A percentile compares a stretch with the other conserved stretches of the same genome.
phyloP scores from a whole-genome alignment of 2,888 invertebrate species.

The Argynnis bischoffii region DNA sequence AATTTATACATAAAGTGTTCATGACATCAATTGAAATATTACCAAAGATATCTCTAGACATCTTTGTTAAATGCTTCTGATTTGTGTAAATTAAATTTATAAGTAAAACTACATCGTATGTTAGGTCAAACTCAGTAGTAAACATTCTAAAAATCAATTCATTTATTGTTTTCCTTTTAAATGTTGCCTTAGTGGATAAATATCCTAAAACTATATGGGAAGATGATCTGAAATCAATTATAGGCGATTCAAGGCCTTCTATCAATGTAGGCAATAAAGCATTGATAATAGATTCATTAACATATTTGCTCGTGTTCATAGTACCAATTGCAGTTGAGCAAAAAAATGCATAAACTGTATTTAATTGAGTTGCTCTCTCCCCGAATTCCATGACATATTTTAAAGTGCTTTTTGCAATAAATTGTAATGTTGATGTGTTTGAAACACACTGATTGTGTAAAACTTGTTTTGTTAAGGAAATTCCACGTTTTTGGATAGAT shows the following conservation, averaged over 20 bases:
- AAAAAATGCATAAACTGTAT: slow-evolving; percentile 90
- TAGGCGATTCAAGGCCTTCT: slow-evolving; percentile 85
- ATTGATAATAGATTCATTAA: slow-evolving; percentile 85
- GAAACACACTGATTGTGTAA: slow-evolving; percentile 88
- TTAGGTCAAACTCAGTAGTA: slow-evolving; percentile 63
- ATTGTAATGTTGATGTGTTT: slow-evolving; percentile 61
- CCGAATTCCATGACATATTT: slow-evolving; percentile 83
- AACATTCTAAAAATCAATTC: slow-evolving; percentile 80
- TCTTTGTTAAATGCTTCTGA: slow-evolving; percentile 76
- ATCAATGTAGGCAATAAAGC: slow-evolving; percentile 87
- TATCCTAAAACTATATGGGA: slow-evolving; percentile 88
- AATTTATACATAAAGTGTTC: slow-evolving; percentile 60
- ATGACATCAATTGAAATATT: slow-evolving; percentile 69
- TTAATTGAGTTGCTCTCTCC: slow-evolving; percentile 82
- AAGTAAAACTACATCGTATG: slow-evolving; percentile 84
- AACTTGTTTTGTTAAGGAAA: slow-evolving; percentile 87
- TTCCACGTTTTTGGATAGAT: slow-evolving; percentile 87
- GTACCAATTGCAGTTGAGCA: slow-evolving; percentile 88
- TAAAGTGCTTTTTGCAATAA: slow-evolving; percentile 57
- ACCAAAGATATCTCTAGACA: slow-evolving; percentile 79
- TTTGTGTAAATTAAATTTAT: slow-evolving; percentile 87
- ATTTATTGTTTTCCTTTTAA: slow-evolving; percentile 84
- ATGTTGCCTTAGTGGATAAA: slow-evolving; percentile 84
- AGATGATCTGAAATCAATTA: slow-evolving; percentile 87
- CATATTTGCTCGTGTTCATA: slow-evolving; percentile 79